A percentile compares a stretch with the other conserved stretches of the same genome.
These are phyloP conservation scores for Oryzias javanicus DNA, from an alignment of 2,113 vertebrate genomes.

Conservation along the genomic window DNA sequence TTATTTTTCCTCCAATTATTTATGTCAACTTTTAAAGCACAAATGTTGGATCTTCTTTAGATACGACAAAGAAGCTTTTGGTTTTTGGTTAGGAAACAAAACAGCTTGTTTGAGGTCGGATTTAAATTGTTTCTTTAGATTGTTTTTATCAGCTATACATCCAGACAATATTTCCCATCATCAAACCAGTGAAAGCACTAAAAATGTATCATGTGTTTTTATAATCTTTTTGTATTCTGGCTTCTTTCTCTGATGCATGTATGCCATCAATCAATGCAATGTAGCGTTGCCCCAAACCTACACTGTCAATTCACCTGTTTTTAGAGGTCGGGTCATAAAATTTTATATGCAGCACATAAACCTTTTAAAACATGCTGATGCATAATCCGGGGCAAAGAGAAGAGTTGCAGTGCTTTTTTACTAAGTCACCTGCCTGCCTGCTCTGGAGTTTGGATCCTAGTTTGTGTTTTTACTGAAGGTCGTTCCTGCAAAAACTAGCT, in stretches of 20 bases:
- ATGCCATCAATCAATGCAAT: not conserved
- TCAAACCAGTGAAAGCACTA: no score
- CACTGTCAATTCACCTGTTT: slow-evolving; percentile 32
- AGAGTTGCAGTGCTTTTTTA: not conserved
- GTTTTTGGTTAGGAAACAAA: no score
- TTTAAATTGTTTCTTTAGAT: no score
- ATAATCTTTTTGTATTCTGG: no score
- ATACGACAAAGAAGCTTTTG: no score
- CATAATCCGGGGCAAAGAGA: slow-evolving; percentile 23
- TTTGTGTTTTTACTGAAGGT: slow-evolving; percentile 11
- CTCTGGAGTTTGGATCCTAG: slow-evolving; percentile 3
- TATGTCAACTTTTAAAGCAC: no score
- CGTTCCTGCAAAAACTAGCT: slow-evolving; percentile 5
- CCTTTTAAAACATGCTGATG: slow-evolving; percentile 28
- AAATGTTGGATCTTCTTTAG: no score
- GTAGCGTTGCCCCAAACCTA: slow-evolving; percentile 5
- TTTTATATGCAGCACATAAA: slow-evolving; percentile 35
- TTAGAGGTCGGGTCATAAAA: slow-evolving; percentile 24
- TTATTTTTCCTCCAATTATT: no score
- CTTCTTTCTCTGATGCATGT: not conserved
- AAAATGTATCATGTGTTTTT: no score
- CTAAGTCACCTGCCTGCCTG: slow-evolving; percentile 14
- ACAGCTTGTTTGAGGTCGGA: no score
- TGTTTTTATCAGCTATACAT: no score
- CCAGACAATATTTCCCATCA: no score